Evolutionary conservation across 2,113 vertebrate genomes (phyloP), one percentile per base, ranked within the genome.

Genomic region (Anguilla rostrata): DNA sequence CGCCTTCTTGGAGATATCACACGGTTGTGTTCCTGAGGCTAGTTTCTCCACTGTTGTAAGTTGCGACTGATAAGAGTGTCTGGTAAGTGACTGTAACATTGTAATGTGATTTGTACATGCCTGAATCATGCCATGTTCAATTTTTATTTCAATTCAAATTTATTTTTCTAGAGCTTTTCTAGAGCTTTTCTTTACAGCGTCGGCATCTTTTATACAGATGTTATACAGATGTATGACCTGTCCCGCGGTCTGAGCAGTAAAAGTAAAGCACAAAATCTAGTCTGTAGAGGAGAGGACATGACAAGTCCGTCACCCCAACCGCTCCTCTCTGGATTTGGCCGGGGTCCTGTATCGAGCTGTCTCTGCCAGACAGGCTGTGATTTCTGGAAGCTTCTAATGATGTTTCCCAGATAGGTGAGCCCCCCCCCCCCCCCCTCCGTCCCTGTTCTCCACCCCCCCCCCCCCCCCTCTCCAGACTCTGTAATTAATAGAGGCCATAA

Each of bases 401-500:
- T 75, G n/a, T 75, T 75, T n/a, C n/a, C n/a, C 71, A 75, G 71
- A 75, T 75, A 75, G 71, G n/a, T 75, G 71, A 29, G 71, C n/a
- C 6, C n/a, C 71, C n/a, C 26, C 11, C n/a, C 71, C 26, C 5
- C 26, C 11, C n/a, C 26, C 11, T 14, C 71, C 5, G 5, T 12
- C 63, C 26, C 71, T n/a, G 11, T 6, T 11, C 49, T 2, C 49
- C 49, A 11, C n/a, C 71, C n/a, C 26, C 11, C 6, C 71, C 26
- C 5, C 26, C 11, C 63, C n/a, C 5, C 5, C 49, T 2, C 49
- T 11, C 7, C n/a, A 34, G 71, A 75, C n/a, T 75, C 20, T 75
- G 71, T 75, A 75, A 75, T 75, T n/a, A 75, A 75, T 75, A 26
- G 71, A 75, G 71, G 71, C 71, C 71, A 75, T 75, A 75, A 75